Evolutionary conservation across 2,797 vertebrate species (phyloP).

Genomic region (Numenius phaeopus): DNA sequence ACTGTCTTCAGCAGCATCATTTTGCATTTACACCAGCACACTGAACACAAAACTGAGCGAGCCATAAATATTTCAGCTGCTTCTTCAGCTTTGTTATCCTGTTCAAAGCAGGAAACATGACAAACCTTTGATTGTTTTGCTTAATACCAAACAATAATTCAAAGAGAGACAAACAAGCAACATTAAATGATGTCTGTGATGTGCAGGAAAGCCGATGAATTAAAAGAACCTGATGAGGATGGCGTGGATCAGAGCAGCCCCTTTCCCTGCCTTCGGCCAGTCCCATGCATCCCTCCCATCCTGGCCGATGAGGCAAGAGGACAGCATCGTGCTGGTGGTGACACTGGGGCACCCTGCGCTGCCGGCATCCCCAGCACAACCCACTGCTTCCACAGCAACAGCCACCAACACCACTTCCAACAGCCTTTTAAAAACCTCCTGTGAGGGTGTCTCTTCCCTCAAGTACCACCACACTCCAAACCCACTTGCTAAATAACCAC

Average conservation of each 20-base stretch:
- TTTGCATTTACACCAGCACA: slow-evolving; percentile 57
- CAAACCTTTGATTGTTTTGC: slow-evolving; percentile 78
- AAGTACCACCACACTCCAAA: not conserved
- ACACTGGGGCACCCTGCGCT: accelerated
- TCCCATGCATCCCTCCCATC: not conserved
- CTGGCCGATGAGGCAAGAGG: accelerated
- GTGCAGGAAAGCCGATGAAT: slow-evolving; percentile 9
- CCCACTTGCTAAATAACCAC: not conserved
- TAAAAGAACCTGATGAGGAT: slow-evolving; percentile 26
- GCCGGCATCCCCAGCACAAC: not conserved
- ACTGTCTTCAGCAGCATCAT: not conserved
- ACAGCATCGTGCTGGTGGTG: accelerated
- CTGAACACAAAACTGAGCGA: slow-evolving; percentile 22
- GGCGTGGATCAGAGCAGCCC: not conserved
- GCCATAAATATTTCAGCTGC: slow-evolving; percentile 76
- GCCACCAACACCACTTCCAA: not conserved
- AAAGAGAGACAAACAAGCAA: slow-evolving; percentile 73
- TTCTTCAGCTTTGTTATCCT: slow-evolving; percentile 68
- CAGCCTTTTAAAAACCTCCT: not conserved
- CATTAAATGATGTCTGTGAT: slow-evolving; percentile 68
- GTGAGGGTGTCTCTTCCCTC: not conserved
- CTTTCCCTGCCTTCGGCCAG: not conserved
- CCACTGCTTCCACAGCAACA: not conserved
- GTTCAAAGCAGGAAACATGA: slow-evolving; percentile 75
- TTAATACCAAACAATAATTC: slow-evolving; percentile 77